phyloP scores from a whole-genome alignment of 2,888 invertebrate species.

The Chloroclysta siterata region DNA sequence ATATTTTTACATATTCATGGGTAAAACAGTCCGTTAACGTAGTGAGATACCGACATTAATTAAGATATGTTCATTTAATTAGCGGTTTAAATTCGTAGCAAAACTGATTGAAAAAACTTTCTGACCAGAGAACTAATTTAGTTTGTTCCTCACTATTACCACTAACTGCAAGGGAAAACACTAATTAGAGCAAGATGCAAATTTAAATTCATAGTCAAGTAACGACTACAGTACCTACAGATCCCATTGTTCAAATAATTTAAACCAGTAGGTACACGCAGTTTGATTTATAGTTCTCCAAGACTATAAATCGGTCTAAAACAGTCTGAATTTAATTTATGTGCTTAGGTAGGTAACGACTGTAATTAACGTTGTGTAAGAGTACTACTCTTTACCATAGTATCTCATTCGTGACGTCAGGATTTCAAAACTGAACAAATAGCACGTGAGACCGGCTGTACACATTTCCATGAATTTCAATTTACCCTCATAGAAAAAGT shows the following conservation, averaged over 20 bases:
- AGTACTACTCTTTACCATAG: constrained; percentile 29
- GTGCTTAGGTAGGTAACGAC: constrained; percentile 2
- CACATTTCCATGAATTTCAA: not conserved
- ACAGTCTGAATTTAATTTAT: constrained; percentile 26
- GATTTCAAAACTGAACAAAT: not conserved
- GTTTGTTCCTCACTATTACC: not conserved
- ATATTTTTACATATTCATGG: constrained; percentile 4
- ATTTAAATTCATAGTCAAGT: not conserved
- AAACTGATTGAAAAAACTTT: not conserved
- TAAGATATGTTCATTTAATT: constrained; percentile 25
- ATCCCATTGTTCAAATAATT: not conserved
- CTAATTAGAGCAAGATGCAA: not conserved
- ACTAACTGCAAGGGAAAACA: not conserved
- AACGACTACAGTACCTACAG: not conserved
- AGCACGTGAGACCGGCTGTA: not conserved
- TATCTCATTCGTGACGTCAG: not conserved
- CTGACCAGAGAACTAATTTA: not conserved
- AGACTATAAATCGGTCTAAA: constrained; percentile 24
- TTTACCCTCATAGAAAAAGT: not conserved
- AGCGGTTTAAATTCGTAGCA: constrained; percentile 1
- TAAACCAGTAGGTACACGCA: not conserved
- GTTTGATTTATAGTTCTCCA: not conserved
- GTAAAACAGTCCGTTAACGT: not conserved
- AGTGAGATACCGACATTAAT: not conserved
- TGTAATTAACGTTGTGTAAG: constrained; percentile 54